Evolutionary conservation across 2,888 invertebrate species (phyloP).

Genomic region (Celastrina argiolus): DNA sequence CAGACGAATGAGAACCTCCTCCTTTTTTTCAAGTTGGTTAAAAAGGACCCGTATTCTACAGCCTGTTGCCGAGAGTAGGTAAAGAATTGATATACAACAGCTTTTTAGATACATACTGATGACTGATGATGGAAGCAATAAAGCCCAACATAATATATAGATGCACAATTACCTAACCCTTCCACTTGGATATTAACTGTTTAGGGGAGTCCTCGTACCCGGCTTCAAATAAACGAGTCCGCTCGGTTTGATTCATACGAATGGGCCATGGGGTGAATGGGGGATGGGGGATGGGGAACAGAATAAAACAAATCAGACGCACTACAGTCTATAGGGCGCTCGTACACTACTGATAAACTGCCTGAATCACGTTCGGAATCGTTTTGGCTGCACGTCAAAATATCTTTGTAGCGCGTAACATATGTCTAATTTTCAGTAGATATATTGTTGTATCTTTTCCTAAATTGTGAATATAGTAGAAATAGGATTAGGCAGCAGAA

Average conservation of each 20-base stretch:
- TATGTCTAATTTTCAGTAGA: not conserved
- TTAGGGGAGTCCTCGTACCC: constrained; percentile 44
- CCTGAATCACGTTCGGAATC: constrained; percentile 26
- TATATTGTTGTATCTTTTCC: no score
- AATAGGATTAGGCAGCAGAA: no score
- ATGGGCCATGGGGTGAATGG: constrained; percentile 68
- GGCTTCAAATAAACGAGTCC: constrained; percentile 73
- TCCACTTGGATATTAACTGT: constrained; percentile 21
- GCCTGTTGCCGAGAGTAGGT: no score
- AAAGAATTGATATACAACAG: no score
- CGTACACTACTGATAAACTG: constrained; percentile 31
- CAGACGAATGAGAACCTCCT: no score
- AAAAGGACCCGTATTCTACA: no score
- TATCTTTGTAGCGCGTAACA: not conserved
- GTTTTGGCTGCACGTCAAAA: constrained; percentile 13
- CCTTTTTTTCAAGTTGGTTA: no score
- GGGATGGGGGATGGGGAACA: constrained; percentile 67
- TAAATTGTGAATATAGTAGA: no score
- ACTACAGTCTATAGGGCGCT: constrained; percentile 46
- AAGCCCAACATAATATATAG: not conserved
- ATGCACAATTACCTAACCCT: constrained; percentile 18
- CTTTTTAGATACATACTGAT: no score
- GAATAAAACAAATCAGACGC: constrained; percentile 67
- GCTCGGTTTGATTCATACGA: constrained; percentile 72
- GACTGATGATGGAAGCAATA: not conserved